A percentile compares a stretch with the other conserved stretches of the same genome.
Evolutionary conservation across 2,113 vertebrate species (phyloP).

Genomic region (Dicrurus megarhynchus): DNA sequence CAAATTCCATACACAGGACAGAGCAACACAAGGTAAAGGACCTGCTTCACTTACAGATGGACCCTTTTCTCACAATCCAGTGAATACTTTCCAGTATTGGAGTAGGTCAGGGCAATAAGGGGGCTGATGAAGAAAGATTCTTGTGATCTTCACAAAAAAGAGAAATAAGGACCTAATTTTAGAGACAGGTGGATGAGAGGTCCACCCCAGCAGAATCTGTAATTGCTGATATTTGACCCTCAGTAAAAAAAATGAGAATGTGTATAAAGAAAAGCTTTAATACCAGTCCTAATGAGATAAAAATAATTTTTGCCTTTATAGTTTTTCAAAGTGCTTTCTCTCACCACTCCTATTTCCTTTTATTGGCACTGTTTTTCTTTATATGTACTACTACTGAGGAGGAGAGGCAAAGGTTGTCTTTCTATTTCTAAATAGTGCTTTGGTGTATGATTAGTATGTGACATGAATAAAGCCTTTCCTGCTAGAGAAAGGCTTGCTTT

Average conservation of each 20-base stretch:
- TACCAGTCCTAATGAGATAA: background rate
- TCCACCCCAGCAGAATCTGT: background rate
- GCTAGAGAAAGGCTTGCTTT: background rate
- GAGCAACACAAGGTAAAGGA: background rate
- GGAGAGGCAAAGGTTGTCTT: background rate
- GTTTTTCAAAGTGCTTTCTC: slow-evolving; percentile 18
- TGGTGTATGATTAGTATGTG: slow-evolving; percentile 4
- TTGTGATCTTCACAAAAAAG: background rate
- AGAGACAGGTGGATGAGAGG: background rate
- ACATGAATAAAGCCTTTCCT: background rate
- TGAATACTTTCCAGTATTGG: background rate
- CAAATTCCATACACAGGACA: background rate
- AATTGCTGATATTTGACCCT: background rate
- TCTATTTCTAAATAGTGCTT: background rate
- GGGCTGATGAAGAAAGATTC: background rate
- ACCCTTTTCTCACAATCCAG: background rate
- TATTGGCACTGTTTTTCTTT: slow-evolving; percentile 20
- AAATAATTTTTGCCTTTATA: slow-evolving; percentile 3
- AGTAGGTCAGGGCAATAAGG: background rate
- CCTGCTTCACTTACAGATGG: background rate
- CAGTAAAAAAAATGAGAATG: background rate
- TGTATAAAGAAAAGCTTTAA: slow-evolving; percentile 17
- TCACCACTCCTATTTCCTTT: background rate
- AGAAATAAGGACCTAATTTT: slow-evolving; percentile 2
- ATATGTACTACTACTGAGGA: background rate